Percentiles rank a stretch among this genome's conserved stretches.
Conservation (phyloP, 2,113 vertebrate species). For the Prinia subflava region DNA sequence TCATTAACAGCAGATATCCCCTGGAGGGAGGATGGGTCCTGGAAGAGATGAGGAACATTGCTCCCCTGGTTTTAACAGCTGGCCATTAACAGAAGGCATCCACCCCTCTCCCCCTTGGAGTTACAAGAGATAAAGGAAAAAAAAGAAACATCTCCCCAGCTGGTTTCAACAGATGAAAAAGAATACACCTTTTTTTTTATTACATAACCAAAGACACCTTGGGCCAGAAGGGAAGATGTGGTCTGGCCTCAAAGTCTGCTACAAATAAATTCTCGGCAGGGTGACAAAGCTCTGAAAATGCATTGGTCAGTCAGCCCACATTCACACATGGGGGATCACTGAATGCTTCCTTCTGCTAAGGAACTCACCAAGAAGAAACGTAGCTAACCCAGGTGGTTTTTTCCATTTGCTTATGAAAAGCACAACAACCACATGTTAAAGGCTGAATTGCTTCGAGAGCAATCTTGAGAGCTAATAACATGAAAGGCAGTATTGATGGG, state of each 20-base stretch:
- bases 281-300: background rate
- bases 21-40: too few species aligned
- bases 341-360: constrained; percentile 18
- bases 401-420: background rate
- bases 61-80: too few species aligned
- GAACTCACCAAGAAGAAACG: background rate
- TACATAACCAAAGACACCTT: background rate
- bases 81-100: too few species aligned
- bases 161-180: too few species aligned
- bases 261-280: background rate
- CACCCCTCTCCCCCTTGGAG: too few species aligned
- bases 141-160: too few species aligned
- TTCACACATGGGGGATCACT: background rate
- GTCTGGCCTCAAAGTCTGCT: background rate
- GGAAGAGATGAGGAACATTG: too few species aligned
- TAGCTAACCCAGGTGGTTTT: background rate
- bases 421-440: constrained; percentile 11
- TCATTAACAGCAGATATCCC: too few species aligned
- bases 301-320: constrained; percentile 11
- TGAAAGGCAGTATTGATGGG: constrained; percentile 3
- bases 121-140: too few species aligned
- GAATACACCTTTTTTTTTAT: too few species aligned
- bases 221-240: background rate
- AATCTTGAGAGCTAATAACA: background rate
- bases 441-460: background rate